Percentiles rank a stretch among this genome's conserved stretches.
phyloP scores from a whole-genome alignment of 2,113 vertebrate species.

The Caloenas nicobarica region DNA sequence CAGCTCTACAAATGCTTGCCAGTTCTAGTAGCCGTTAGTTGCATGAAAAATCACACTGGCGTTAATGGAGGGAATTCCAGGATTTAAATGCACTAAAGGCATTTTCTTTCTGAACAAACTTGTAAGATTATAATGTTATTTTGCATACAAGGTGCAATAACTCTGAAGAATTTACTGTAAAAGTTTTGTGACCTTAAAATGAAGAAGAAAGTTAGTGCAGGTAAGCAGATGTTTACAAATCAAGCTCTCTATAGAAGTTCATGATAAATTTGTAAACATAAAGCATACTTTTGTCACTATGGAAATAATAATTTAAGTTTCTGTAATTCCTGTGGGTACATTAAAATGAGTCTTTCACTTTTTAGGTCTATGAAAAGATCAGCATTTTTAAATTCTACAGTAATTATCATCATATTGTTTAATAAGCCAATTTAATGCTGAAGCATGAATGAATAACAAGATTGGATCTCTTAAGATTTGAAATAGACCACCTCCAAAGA shows the following conservation, averaged over 20 bases:
- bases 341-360: not conserved
- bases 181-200: not conserved
- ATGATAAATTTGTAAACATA: not conserved
- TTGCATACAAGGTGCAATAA: not conserved
- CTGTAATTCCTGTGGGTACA: not conserved
- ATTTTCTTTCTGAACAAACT: not conserved
- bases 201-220: not conserved
- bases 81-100: not conserved
- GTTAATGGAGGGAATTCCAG: not conserved
- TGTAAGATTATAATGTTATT: not conserved
- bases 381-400: not conserved
- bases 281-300: not conserved
- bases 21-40: not conserved
- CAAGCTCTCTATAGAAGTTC: not conserved
- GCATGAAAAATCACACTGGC: not conserved
- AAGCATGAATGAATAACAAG: constrained; percentile 1
- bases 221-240: not conserved
- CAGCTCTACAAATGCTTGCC: not conserved
- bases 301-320: not conserved
- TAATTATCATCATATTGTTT: not conserved
- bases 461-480: not conserved
- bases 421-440: constrained; percentile 12
- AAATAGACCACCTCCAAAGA: not conserved
- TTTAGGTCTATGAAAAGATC: constrained; percentile 6
- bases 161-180: not conserved